These are phyloP conservation scores for Trypoxylus dichotomus DNA, from an alignment of 1,140 invertebrate species.

Conservation along the genomic window DNA sequence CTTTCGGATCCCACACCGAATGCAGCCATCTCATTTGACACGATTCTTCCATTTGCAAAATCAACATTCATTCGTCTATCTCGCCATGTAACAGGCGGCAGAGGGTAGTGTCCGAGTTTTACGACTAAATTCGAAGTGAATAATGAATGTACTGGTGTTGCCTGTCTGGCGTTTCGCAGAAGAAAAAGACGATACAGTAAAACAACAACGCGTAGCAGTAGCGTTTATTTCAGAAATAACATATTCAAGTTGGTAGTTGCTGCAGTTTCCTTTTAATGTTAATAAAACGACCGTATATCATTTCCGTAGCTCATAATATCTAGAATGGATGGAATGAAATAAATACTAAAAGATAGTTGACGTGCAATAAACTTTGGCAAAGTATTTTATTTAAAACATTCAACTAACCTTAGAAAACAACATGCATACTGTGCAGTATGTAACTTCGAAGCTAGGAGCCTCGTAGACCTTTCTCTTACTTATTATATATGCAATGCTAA, in stretches of 20 bases:
- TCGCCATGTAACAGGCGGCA: background rate
- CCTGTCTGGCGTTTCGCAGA: background rate
- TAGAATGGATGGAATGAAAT: too few relatives aligned
- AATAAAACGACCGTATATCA: background rate
- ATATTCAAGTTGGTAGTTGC: background rate
- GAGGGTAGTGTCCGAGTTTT: background rate
- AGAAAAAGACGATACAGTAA: background rate
- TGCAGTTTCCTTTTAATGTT: background rate
- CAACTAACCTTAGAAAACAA: too few relatives aligned
- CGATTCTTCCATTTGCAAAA: conserved; percentile 18
- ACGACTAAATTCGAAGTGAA: conserved; percentile 8
- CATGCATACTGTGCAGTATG: too few relatives aligned
- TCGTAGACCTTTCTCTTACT: too few relatives aligned
- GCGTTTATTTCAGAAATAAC: background rate
- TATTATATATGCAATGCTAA: too few relatives aligned
- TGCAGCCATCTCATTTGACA: background rate
- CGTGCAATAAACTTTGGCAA: background rate
- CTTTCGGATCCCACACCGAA: background rate
- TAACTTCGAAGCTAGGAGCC: too few relatives aligned
- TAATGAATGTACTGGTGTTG: conserved; percentile 6
- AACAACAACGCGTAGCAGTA: background rate
- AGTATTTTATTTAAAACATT: background rate
- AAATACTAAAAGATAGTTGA: too few relatives aligned
- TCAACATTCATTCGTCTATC: conserved; percentile 4
- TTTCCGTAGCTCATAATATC: too few relatives aligned